Evolutionary conservation across 2,113 vertebrate genomes (phyloP).

Genomic region (Oreochromis niloticus): DNA sequence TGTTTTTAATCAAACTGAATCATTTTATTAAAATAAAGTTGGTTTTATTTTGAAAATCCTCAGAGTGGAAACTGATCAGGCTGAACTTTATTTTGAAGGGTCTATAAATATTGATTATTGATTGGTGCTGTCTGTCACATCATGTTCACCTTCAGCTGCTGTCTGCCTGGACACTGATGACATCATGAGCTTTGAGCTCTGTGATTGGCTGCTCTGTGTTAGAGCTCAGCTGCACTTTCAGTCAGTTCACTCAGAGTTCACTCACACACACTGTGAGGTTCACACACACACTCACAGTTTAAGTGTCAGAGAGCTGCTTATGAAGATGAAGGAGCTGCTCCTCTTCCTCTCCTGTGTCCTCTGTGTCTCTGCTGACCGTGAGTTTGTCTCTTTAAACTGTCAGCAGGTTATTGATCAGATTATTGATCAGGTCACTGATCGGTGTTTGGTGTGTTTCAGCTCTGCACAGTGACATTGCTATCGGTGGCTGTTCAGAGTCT

Average conservation of each 20-base stretch:
- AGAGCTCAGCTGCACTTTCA: background rate
- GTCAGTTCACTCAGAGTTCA: too few relatives aligned
- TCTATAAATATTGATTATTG: background rate
- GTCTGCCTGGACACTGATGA: background rate
- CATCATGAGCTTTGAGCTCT: background rate
- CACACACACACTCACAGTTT: fast-evolving
- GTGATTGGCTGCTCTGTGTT: background rate
- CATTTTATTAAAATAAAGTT: background rate
- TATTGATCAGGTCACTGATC: fast-evolving
- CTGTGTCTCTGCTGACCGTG: background rate
- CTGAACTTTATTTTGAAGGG: background rate
- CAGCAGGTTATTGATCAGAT: fast-evolving
- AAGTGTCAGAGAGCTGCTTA: background rate
- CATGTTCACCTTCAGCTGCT: fast-evolving
- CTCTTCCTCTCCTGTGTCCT: slow-evolving; percentile 4
- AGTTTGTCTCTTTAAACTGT: background rate
- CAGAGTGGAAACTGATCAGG: fast-evolving
- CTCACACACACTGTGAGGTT: background rate
- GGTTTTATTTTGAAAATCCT: fast-evolving
- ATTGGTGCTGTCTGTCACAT: fast-evolving
- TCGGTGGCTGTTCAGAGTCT: background rate
- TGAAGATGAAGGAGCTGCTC: background rate
- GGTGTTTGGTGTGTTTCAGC: background rate
- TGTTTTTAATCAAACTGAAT: background rate
- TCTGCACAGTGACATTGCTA: fast-evolving